Conservation (phyloP, 2,888 invertebrate species). For the Deroplatys truncata region DNA sequence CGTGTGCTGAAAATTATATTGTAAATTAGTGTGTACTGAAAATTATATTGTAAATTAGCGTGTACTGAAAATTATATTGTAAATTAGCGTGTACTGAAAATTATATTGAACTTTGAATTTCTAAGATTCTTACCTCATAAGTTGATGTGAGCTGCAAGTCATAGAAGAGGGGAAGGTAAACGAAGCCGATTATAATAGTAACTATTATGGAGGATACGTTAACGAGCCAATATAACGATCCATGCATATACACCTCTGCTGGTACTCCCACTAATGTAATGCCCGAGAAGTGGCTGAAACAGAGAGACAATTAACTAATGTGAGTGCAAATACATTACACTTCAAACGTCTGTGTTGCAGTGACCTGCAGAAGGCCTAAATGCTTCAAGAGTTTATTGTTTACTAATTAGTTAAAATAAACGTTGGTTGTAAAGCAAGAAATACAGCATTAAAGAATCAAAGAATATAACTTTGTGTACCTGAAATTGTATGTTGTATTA, state of each 20-base stretch:
- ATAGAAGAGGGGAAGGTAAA: slow-evolving; percentile 63
- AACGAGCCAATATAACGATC: slow-evolving; percentile 57
- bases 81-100: too few species aligned
- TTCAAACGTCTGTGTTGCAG: not conserved
- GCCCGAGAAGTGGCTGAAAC: slow-evolving; percentile 65
- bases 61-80: too few species aligned
- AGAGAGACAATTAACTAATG: not conserved
- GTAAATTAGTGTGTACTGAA: too few species aligned
- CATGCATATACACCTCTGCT: slow-evolving; percentile 68
- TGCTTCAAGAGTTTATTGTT: too few species aligned
- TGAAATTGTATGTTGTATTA: too few species aligned
- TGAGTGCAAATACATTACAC: not conserved
- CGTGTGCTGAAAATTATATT: too few species aligned
- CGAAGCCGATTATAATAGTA: slow-evolving; percentile 39
- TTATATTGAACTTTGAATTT: too few species aligned
- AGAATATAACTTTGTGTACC: too few species aligned
- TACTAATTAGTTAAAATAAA: not conserved
- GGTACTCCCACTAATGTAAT: slow-evolving; percentile 71
- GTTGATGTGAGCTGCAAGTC: slow-evolving; percentile 65
- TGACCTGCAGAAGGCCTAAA: not conserved
- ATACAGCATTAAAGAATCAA: too few species aligned
- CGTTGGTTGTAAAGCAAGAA: not conserved
- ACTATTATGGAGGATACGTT: slow-evolving; percentile 45
- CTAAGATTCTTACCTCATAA: slow-evolving; percentile 48
- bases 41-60: too few species aligned